Conservation (phyloP, 2,797 vertebrate genomes). For the Chaetophractus vellerosus region DNA sequence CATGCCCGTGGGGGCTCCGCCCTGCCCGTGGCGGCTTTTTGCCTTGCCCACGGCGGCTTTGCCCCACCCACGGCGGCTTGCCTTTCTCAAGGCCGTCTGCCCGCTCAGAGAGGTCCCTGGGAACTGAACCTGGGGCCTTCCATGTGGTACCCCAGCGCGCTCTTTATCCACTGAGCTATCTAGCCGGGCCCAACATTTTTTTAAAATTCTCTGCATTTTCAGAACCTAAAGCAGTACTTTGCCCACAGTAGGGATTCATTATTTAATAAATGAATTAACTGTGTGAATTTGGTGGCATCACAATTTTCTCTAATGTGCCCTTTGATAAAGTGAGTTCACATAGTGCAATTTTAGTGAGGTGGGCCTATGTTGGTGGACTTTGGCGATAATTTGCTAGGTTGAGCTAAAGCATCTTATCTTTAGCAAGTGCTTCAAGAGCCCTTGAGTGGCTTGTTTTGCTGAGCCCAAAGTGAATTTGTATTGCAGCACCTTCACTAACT, state of each 20-base stretch:
- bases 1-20: too few species aligned
- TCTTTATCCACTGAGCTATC: too few species aligned
- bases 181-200: too few species aligned
- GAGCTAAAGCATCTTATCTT: neutral
- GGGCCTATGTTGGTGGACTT: neutral
- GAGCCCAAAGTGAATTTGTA: neutral
- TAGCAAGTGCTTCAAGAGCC: neutral
- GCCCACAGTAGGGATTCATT: neutral
- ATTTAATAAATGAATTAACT: conserved; percentile 35
- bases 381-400: neutral
- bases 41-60: too few species aligned
- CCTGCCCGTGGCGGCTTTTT: too few species aligned
- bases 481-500: neutral
- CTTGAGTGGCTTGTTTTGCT: neutral
- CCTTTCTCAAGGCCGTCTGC: too few species aligned
- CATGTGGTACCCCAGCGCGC: too few species aligned
- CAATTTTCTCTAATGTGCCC: neutral
- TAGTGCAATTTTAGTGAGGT: neutral
- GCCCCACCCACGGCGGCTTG: too few species aligned
- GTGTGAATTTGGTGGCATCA: neutral
- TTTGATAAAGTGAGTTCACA: neutral
- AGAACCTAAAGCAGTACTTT: neutral
- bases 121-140: too few species aligned
- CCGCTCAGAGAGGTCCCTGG: too few species aligned
- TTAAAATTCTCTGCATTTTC: neutral